Conservation (phyloP, 2,888 invertebrate genomes). For the Campoletis raptor region DNA sequence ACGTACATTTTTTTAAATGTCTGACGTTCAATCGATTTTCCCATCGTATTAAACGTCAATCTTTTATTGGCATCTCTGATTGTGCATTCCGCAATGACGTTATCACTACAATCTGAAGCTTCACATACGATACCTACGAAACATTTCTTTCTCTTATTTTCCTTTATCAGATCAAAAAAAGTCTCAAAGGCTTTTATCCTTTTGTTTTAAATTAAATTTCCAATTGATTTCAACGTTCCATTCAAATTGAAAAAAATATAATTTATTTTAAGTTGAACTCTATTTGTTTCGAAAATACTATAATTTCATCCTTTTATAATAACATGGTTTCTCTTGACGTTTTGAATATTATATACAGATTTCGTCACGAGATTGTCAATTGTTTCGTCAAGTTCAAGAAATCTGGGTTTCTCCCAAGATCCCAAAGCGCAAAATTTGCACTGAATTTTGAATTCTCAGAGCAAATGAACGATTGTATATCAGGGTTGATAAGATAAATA, state of each 20-base stretch:
- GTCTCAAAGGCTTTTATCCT: background rate
- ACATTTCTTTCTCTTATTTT: background rate
- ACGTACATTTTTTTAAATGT: background rate
- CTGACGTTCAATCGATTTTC: background rate
- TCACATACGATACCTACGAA: background rate
- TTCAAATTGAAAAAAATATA: background rate
- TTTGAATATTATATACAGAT: background rate
- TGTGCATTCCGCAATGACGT: background rate
- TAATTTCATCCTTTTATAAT: no score
- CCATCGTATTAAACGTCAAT: background rate
- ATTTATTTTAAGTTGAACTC: background rate
- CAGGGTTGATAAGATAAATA: background rate
- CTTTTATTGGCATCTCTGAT: background rate
- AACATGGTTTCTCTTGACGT: no score
- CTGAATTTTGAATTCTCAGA: background rate
- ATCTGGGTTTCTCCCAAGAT: no score
- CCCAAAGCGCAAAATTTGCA: background rate
- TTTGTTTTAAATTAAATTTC: background rate
- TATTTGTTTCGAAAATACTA: no score
- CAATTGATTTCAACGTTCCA: background rate
- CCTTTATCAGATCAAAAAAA: background rate
- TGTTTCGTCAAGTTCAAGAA: no score
- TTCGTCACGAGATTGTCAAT: no score
- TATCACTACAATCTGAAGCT: background rate
- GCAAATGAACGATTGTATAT: background rate